Conservation (phyloP, 2,113 vertebrate genomes). For the Pelecanoides urinatrix region DNA sequence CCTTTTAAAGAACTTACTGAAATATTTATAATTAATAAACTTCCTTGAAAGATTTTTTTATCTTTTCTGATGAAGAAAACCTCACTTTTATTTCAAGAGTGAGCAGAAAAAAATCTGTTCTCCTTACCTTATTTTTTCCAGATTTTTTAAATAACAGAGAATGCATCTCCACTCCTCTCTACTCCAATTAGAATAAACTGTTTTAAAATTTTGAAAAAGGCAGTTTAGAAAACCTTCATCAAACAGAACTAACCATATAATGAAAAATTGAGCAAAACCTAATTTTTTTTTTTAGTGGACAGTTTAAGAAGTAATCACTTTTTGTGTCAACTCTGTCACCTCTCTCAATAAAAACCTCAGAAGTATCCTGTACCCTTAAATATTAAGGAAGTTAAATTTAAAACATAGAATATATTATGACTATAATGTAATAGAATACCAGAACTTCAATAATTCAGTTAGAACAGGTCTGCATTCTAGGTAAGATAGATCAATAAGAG, state of each 20-base stretch:
- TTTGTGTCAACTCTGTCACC: background rate
- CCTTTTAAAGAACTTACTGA: background rate
- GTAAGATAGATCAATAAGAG: background rate
- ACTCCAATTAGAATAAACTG: background rate
- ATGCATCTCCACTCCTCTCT: background rate
- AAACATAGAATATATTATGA: background rate
- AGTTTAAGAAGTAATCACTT: background rate
- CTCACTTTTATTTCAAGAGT: background rate
- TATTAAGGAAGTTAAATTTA: background rate
- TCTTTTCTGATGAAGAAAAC: background rate
- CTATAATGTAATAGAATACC: background rate
- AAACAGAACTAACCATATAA: background rate
- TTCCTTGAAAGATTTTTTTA: background rate
- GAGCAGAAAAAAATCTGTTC: background rate
- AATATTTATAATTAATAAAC: background rate
- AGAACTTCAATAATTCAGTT: background rate
- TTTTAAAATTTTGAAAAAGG: background rate
- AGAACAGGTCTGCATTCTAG: background rate
- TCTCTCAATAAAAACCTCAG: background rate
- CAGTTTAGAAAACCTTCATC: background rate
- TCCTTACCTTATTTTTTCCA: background rate
- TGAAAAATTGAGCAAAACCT: background rate
- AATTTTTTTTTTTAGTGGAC: background rate
- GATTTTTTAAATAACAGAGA: background rate
- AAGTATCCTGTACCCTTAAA: background rate